Percentiles rank a stretch among this genome's conserved stretches.
phyloP scores from a whole-genome alignment of 2,113 vertebrate genomes.

The Leptobrachium ailaonicum region DNA sequence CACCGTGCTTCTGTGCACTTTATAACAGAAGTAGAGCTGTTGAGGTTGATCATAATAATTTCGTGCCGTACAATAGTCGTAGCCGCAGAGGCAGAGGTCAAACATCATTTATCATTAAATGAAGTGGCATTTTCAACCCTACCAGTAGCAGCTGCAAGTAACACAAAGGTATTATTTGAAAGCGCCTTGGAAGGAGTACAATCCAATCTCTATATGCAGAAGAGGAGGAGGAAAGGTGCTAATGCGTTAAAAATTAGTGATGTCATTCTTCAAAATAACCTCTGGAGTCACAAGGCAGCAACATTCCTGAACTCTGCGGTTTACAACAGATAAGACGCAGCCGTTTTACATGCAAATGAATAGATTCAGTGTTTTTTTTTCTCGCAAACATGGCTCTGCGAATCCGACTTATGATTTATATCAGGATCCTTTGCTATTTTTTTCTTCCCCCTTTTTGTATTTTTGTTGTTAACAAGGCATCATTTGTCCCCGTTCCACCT shows the following conservation, averaged over 20 bases:
- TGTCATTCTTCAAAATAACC: conserved; percentile 84
- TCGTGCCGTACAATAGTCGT: conserved; percentile 79
- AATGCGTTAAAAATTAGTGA: conserved; percentile 86
- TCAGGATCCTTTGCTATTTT: conserved; percentile 82
- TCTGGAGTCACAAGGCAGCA: conserved; percentile 85
- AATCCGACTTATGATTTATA: conserved; percentile 96
- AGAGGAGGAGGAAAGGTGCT: conserved; percentile 89
- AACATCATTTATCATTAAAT: conserved; percentile 96
- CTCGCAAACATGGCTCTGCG: conserved; percentile 77
- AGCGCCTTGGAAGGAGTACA: conserved; percentile 78
- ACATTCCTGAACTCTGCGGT: conserved; percentile 85
- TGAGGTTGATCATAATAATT: conserved; percentile 78
- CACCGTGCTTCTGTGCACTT: too few species aligned
- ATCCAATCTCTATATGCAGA: conserved; percentile 77
- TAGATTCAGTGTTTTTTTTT: conserved; percentile 79
- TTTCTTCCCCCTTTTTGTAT: conserved; percentile 62
- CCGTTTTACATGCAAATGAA: conserved; percentile 85
- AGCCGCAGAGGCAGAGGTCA: conserved; percentile 83
- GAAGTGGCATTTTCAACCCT: conserved; percentile 94
- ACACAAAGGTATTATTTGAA: conserved; percentile 83
- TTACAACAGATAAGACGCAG: conserved; percentile 81
- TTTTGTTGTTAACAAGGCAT: conserved; percentile 84
- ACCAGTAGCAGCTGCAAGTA: conserved; percentile 84
- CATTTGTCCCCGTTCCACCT: conserved; percentile 86
- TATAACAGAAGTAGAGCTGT: conserved; percentile 63